Conservation (phyloP, 2,888 invertebrate genomes). For the Coenonympha glycerion region DNA sequence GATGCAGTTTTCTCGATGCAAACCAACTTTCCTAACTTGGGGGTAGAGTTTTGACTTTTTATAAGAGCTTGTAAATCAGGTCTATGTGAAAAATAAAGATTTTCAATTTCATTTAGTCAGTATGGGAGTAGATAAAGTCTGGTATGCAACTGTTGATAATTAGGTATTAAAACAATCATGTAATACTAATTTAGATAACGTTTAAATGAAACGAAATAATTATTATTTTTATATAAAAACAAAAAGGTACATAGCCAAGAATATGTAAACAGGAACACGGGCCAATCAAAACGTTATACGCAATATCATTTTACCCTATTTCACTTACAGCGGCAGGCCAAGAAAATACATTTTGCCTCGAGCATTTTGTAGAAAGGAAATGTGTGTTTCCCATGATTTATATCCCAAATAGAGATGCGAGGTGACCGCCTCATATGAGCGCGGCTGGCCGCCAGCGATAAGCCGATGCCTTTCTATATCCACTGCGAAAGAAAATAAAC, state of each 20-base stretch:
- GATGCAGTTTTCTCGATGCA: no score
- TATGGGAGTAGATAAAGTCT: no score
- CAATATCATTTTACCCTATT: constrained; percentile 32
- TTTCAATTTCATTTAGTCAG: no score
- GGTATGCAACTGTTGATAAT: no score
- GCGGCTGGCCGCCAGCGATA: constrained; percentile 68
- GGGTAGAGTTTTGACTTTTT: no score
- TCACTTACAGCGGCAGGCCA: constrained; percentile 45
- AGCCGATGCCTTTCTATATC: constrained; percentile 61
- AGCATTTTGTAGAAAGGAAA: constrained; percentile 68
- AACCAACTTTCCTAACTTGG: no score
- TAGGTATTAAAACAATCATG: no score
- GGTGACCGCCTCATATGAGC: constrained; percentile 53
- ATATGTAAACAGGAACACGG: constrained; percentile 7
- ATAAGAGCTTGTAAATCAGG: no score
- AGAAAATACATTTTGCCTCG: constrained; percentile 59
- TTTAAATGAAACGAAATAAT: no score
- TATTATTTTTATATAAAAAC: neutral
- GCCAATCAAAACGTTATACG: constrained; percentile 18
- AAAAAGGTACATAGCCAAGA: neutral
- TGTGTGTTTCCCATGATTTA: constrained; percentile 73
- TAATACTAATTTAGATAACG: no score
- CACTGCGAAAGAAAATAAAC: constrained; percentile 70
- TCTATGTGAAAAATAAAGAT: no score
- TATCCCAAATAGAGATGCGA: constrained; percentile 62